A percentile compares a stretch with the other conserved stretches of the same genome.
Conservation (phyloP, 2,797 vertebrate species). For the Geotria australis region DNA sequence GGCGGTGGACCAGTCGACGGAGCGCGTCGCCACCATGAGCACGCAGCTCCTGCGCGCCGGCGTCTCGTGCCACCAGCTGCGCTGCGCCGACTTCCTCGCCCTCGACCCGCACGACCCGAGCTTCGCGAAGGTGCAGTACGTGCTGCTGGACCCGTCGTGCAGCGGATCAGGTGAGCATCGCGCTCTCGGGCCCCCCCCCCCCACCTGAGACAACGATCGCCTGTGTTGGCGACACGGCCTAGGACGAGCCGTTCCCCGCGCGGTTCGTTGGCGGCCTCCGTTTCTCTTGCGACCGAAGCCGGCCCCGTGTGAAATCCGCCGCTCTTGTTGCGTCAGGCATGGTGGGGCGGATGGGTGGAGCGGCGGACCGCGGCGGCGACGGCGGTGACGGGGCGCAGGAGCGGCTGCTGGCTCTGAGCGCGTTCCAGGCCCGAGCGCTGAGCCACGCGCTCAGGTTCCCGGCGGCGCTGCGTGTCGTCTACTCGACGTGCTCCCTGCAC, state of each 20-base stretch:
- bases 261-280: too few relatives aligned
- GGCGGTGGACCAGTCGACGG: constrained; percentile 67
- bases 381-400: constrained; percentile 2
- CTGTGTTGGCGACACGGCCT: too few relatives aligned
- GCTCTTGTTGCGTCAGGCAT: constrained; percentile 22
- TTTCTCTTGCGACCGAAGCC: too few relatives aligned
- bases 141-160: constrained; percentile 76
- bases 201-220: too few relatives aligned
- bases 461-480: constrained; percentile 25
- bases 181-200: too few relatives aligned
- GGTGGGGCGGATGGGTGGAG: constrained; percentile 13
- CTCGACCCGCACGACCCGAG: constrained; percentile 22
- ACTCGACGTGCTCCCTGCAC: constrained; percentile 72
- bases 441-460: constrained; percentile 43
- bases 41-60: constrained; percentile 56
- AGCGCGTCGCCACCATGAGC: constrained; percentile 53
- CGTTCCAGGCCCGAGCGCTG: constrained; percentile 42
- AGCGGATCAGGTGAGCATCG: constrained; percentile 50
- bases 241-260: too few relatives aligned
- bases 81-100: constrained; percentile 48
- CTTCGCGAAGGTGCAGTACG: constrained; percentile 30
- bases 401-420: constrained; percentile 31
- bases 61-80: constrained; percentile 37
- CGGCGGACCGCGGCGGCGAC: constrained; percentile 1
- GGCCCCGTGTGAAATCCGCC: too few relatives aligned